These are phyloP conservation scores for Tenthredo scrophulariae DNA, from an alignment of 2,888 invertebrate species.

Conservation along the genomic window DNA sequence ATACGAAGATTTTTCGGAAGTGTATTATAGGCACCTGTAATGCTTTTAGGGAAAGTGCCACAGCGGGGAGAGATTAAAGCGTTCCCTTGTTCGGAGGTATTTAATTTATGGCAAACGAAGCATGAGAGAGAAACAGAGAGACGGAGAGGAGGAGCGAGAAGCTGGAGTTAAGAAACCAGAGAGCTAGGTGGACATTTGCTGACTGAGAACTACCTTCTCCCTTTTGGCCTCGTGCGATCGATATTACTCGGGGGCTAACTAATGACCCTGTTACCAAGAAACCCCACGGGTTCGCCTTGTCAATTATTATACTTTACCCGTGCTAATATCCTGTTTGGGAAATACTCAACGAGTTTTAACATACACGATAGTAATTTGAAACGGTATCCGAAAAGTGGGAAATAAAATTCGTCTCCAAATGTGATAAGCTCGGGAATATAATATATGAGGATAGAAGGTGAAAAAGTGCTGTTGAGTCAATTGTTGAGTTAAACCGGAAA, in stretches of 20 bases:
- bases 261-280: slow-evolving; percentile 49
- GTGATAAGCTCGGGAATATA: neutral
- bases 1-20: neutral
- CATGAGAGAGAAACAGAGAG: slow-evolving; percentile 1
- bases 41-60: slow-evolving; percentile 1
- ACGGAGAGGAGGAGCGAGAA: neutral
- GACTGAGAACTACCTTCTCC: slow-evolving; percentile 43
- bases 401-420: neutral
- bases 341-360: neutral
- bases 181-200: slow-evolving; percentile 39
- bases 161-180: slow-evolving; percentile 39
- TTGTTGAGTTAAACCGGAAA: neutral
- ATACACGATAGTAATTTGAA: neutral
- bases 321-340: neutral
- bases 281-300: slow-evolving; percentile 49
- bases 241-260: slow-evolving; percentile 49
- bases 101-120: slow-evolving; percentile 43
- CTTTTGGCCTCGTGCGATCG: slow-evolving; percentile 45
- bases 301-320: slow-evolving; percentile 39
- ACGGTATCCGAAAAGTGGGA: neutral
- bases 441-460: neutral
- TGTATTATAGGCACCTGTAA: neutral
- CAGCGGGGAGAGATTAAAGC: slow-evolving; percentile 31
- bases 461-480: slow-evolving; percentile 11
- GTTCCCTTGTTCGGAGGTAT: slow-evolving; percentile 25